Evolutionary conservation across 2,888 invertebrate genomes (phyloP), one percentile per base, ranked within the genome.

Genomic region (Horisme vitalbata): DNA sequence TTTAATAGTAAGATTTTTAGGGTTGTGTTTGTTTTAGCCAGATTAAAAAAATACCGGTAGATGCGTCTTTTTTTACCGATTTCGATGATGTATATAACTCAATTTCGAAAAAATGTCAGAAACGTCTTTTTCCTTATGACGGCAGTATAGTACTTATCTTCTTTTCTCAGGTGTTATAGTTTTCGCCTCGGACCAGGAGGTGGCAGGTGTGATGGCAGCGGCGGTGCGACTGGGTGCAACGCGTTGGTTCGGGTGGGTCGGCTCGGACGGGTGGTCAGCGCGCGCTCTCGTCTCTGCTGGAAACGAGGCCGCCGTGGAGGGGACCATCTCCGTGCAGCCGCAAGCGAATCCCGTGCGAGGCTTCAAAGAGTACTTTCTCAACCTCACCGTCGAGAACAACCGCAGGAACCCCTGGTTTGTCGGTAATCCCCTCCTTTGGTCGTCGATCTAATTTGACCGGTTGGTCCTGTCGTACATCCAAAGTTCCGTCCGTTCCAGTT

Each of bases 141-240:
- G n/a, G n/a, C n/a, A n/a, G n/a, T n/a, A n/a, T n/a, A n/a, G n/a
- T n/a, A n/a, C n/a, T n/a, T n/a, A n/a, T n/a, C n/a, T n/a, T 41
- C 13, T 49, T 39, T 31, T 38, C 34, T 43, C 90, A 97, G 97
- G 98, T 21, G 97, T 96, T 48, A 97, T 98, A 57, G 95, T 98
- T 63, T 98, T 97, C 79, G 98, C 96, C 1, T 97, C 97, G 4
- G 98, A 98, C 85, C 98, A 98, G 86, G 98, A 98, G 88, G 98
- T 98, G 31, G 97, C 97, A 0, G 97, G 96, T 37, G 94, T 98
- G 62, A 98, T 98, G 98, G 92, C 95, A 57, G 98, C 98, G 0
- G 96, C 97, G 10, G 91, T 94, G 39, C 91, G 97, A 20, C 92
- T 93, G 63, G 95, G 96, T 72, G 96, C 95, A 23, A 95, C 97